Conservation (phyloP, 2,888 invertebrate species). For the Merodon equestris region DNA sequence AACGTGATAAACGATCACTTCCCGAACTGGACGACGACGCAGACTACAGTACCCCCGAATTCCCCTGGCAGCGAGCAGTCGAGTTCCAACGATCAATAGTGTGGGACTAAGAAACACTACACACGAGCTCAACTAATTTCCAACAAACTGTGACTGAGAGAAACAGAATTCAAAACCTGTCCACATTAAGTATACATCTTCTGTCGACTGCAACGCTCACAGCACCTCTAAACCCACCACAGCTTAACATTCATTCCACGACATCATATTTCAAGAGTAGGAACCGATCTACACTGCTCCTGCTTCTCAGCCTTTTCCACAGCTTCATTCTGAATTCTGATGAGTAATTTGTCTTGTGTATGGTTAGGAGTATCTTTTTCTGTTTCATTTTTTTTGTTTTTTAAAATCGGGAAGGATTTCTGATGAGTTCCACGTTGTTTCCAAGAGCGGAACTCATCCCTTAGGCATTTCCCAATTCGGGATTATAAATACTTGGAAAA, state of each 20-base stretch:
- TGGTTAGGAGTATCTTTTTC: constrained; percentile 36
- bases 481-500: constrained; percentile 54
- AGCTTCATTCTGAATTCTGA: constrained; percentile 23
- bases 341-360: constrained; percentile 36
- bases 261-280: too few relatives aligned
- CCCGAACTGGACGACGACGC: constrained; percentile 68
- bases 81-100: constrained; percentile 84
- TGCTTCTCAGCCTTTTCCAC: neutral
- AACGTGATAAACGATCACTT: constrained; percentile 73
- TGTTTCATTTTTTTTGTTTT: constrained; percentile 29
- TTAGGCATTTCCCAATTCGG: constrained; percentile 52
- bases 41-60: constrained; percentile 81
- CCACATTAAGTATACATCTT: constrained; percentile 43
- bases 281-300: too few relatives aligned
- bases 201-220: constrained; percentile 32
- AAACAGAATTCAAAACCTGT: constrained; percentile 37
- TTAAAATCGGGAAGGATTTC: constrained; percentile 37
- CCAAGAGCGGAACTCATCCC: constrained; percentile 31
- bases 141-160: constrained; percentile 5
- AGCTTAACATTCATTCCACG: neutral
- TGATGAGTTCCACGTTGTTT: constrained; percentile 41
- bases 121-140: constrained; percentile 29
- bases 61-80: constrained; percentile 89
- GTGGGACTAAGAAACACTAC: constrained; percentile 81
- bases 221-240: constrained; percentile 24